Percentiles rank a stretch among this genome's conserved stretches.
These are phyloP conservation scores for Oeneis ivallda DNA, from an alignment of 2,888 invertebrate genomes.

Conservation along the genomic window DNA sequence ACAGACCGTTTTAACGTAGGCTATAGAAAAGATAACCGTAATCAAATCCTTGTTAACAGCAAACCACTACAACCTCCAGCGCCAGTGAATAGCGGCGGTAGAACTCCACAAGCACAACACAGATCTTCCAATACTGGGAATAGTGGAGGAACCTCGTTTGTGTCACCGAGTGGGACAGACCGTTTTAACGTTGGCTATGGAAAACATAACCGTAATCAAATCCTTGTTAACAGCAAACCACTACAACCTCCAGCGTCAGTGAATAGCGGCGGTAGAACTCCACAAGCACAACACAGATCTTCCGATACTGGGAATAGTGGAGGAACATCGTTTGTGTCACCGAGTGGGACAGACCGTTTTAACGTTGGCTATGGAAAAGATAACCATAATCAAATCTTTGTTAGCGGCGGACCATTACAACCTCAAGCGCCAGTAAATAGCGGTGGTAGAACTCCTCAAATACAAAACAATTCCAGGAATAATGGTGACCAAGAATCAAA, in stretches of 20 bases:
- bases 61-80: not conserved
- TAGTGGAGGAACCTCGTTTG: not conserved
- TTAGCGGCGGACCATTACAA: slow-evolving; percentile 9
- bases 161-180: not conserved
- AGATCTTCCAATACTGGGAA: not conserved
- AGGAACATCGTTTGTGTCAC: not conserved
- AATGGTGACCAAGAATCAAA: slow-evolving; percentile 14
- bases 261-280: not conserved
- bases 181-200: slow-evolving; percentile 26
- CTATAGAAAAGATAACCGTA: slow-evolving; percentile 24
- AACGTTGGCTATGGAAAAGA: slow-evolving; percentile 25
- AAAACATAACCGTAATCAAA: slow-evolving; percentile 20
- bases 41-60: slow-evolving; percentile 20
- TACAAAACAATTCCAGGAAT: not conserved
- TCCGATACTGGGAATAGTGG: not conserved
- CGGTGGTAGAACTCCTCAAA: no score
- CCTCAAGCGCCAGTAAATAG: not conserved
- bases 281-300: not conserved
- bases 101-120: not conserved
- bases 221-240: slow-evolving; percentile 17
- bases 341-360: not conserved
- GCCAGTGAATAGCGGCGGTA: not conserved
- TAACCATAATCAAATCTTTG: slow-evolving; percentile 23
- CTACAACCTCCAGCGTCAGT: not conserved
- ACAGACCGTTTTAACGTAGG: slow-evolving; percentile 19